Conservation (phyloP, 2,113 vertebrate genomes). For the Perca schrenkii region DNA sequence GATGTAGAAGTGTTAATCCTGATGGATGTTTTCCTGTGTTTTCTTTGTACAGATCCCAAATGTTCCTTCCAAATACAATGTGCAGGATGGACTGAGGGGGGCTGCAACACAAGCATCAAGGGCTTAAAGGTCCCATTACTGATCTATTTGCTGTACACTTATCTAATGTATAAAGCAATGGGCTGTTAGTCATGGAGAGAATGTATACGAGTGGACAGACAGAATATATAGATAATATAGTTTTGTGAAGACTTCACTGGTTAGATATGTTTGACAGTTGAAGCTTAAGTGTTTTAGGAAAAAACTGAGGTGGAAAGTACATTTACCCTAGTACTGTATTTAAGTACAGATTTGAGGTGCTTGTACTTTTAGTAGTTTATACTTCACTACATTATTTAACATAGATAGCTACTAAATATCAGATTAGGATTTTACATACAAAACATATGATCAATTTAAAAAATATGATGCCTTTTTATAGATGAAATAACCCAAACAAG, state of each 20-base stretch:
- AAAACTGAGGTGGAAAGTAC: not conserved
- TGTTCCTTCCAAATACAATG: not conserved
- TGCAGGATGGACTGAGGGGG: not conserved
- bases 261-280: not conserved
- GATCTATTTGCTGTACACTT: not conserved
- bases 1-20: not conserved
- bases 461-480: not conserved
- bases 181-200: not conserved
- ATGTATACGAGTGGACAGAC: not conserved
- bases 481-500: not conserved
- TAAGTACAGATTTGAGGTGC: not conserved
- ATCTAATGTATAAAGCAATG: not conserved
- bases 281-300: not conserved
- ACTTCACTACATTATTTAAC: not conserved
- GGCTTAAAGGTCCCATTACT: not conserved
- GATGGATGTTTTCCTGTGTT: not conserved
- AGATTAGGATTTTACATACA: not conserved
- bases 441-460: not conserved
- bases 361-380: not conserved
- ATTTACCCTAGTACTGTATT: not conserved
- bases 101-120: not conserved
- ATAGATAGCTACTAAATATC: not conserved
- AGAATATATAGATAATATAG: not conserved
- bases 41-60: not conserved
- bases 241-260: not conserved